Conservation (phyloP, 2,888 invertebrate genomes). For the Erannis defoliaria region DNA sequence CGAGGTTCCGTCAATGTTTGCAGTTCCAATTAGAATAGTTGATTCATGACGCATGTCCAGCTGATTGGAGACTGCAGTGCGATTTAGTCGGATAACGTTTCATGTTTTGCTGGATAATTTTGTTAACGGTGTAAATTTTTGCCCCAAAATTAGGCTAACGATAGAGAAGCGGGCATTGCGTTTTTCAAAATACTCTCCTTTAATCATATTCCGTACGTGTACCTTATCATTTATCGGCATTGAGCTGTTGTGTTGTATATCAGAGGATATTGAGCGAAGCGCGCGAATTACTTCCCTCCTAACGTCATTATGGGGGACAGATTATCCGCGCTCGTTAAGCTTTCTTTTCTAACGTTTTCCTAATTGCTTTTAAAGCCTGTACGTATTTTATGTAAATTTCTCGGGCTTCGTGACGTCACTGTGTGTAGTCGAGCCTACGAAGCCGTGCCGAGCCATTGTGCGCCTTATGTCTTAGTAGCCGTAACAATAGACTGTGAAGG, state of each 20-base stretch:
- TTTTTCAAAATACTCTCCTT: slow-evolving; percentile 1
- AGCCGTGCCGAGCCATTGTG: slow-evolving; percentile 12
- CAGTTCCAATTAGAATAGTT: slow-evolving; percentile 38
- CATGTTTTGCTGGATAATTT: neutral
- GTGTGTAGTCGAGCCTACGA: slow-evolving; percentile 10
- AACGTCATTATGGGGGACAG: slow-evolving; percentile 9
- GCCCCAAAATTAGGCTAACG: neutral
- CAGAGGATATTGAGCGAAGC: slow-evolving; percentile 7
- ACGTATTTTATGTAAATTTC: slow-evolving; percentile 31
- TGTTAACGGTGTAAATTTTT: slow-evolving; percentile 4
- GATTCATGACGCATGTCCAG: slow-evolving; percentile 41
- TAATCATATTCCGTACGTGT: slow-evolving; percentile 10
- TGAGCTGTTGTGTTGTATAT: slow-evolving; percentile 3
- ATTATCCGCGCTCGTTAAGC: slow-evolving; percentile 25
- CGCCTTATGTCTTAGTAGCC: slow-evolving; percentile 18
- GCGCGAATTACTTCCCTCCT: slow-evolving; percentile 19
- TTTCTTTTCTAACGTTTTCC: slow-evolving; percentile 29
- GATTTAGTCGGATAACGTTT: slow-evolving; percentile 40
- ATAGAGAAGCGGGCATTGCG: slow-evolving; percentile 11
- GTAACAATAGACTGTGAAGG: slow-evolving; percentile 18
- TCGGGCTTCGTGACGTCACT: slow-evolving; percentile 31
- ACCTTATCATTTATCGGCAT: slow-evolving; percentile 17
- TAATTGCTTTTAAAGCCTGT: slow-evolving; percentile 33
- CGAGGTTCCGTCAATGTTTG: slow-evolving; percentile 32
- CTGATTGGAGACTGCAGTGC: slow-evolving; percentile 40